A percentile compares a stretch with the other conserved stretches of the same genome.
Conservation (phyloP, 2,113 vertebrate species). For the Telmatochromis sp. region DNA sequence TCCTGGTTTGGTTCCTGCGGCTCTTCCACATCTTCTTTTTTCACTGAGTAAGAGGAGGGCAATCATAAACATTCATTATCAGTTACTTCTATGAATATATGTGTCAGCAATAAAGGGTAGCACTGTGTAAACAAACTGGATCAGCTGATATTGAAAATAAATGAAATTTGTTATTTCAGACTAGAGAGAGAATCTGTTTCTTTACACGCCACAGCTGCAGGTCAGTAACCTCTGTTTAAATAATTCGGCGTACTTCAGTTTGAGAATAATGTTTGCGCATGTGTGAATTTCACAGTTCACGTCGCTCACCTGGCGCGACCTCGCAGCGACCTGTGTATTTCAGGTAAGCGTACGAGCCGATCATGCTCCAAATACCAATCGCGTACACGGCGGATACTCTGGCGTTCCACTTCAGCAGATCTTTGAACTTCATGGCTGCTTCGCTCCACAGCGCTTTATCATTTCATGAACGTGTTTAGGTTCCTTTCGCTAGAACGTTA, state of each 20-base stretch:
- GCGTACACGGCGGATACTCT: constrained; percentile 48
- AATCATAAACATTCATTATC: background rate
- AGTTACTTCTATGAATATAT: background rate
- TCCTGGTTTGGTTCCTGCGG: background rate
- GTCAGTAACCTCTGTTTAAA: background rate
- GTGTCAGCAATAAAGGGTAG: background rate
- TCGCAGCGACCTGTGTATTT: background rate
- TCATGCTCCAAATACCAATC: constrained; percentile 52
- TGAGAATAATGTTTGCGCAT: background rate
- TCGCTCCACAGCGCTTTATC: rapidly evolving
- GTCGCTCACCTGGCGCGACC: constrained; percentile 3
- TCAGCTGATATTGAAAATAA: background rate
- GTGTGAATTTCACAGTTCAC: background rate
- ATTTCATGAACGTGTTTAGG: rapidly evolving
- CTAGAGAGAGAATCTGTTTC: background rate
- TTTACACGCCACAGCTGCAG: background rate
- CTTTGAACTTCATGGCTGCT: constrained; percentile 10
- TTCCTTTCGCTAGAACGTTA: background rate
- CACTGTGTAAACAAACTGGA: background rate
- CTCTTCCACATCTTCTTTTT: background rate
- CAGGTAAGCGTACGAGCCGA: constrained; percentile 35
- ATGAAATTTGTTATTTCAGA: background rate
- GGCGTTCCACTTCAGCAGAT: constrained; percentile 33
- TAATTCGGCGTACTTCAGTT: background rate
- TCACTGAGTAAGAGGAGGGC: background rate